These are phyloP conservation scores for Chromis chromis DNA, from an alignment of 2,797 vertebrate species.

Conservation along the genomic window DNA sequence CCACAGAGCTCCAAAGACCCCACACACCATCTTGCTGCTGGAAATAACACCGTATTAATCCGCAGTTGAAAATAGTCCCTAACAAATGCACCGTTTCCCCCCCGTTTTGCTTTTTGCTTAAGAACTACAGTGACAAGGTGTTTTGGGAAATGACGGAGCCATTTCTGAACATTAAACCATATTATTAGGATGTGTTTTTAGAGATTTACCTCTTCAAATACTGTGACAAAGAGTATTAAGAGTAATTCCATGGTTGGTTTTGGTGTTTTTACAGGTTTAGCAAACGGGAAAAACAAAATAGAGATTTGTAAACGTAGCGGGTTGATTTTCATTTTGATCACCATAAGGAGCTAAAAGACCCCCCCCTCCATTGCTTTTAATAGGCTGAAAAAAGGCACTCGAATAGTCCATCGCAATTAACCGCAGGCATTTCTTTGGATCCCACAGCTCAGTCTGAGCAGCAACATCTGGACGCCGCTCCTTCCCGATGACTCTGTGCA, in stretches of 20 bases:
- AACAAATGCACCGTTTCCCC: not conserved
- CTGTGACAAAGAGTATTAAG: too few relatives aligned
- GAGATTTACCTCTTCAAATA: too few relatives aligned
- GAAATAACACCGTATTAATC: conserved; percentile 13
- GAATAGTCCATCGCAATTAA: conserved; percentile 11
- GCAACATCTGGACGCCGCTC: not conserved
- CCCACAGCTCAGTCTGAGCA: conserved; percentile 2
- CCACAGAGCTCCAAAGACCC: not conserved
- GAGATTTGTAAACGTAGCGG: not conserved
- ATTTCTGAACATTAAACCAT: too few relatives aligned
- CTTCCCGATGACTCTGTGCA: conserved; percentile 19
- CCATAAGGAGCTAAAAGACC: conserved; percentile 4
- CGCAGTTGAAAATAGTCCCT: conserved; percentile 6
- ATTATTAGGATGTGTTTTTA: too few relatives aligned
- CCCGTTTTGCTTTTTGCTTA: not conserved
- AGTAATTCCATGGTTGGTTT: not conserved
- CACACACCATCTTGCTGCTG: not conserved
- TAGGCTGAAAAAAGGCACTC: conserved; percentile 53
- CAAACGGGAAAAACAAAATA: conserved; percentile 10
- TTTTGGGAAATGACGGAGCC: not conserved
- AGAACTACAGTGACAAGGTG: not conserved
- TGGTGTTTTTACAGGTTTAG: conserved; percentile 1
- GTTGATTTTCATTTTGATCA: conserved; percentile 50
- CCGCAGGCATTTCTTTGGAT: not conserved
- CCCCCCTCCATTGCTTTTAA: not conserved